Evolutionary conservation across 2,113 vertebrate species (phyloP).

Genomic region (Cheirogaleus medius): DNA sequence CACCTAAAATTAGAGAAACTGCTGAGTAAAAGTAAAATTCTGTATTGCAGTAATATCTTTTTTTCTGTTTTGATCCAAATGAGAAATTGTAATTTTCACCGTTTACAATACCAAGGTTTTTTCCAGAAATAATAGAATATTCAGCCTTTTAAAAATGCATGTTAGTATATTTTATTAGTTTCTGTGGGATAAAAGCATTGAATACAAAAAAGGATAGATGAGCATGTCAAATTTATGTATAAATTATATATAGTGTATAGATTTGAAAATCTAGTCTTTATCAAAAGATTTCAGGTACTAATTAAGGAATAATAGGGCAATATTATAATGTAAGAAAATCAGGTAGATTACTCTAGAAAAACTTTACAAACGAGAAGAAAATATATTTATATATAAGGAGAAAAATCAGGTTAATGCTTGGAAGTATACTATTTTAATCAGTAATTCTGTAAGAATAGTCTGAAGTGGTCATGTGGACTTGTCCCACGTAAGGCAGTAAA

Average conservation of each 20-base stretch:
- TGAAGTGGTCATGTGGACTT: background rate
- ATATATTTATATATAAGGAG: background rate
- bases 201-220: background rate
- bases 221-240: background rate
- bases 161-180: background rate
- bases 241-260: background rate
- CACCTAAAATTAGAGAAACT: background rate
- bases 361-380: background rate
- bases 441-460: background rate
- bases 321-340: constrained; percentile 25
- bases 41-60: background rate
- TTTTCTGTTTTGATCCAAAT: background rate
- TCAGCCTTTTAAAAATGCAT: background rate
- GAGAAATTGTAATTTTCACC: background rate
- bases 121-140: background rate
- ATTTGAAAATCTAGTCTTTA: constrained; percentile 22
- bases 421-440: background rate
- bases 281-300: background rate
- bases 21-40: background rate
- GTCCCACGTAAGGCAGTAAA: background rate
- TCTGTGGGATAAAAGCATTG: background rate
- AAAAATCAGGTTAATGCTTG: background rate
- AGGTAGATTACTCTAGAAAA: background rate
- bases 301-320: background rate
- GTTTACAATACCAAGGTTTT: background rate